phyloP scores from a whole-genome alignment of 2,113 vertebrate species.

The Mixornis gularis region DNA sequence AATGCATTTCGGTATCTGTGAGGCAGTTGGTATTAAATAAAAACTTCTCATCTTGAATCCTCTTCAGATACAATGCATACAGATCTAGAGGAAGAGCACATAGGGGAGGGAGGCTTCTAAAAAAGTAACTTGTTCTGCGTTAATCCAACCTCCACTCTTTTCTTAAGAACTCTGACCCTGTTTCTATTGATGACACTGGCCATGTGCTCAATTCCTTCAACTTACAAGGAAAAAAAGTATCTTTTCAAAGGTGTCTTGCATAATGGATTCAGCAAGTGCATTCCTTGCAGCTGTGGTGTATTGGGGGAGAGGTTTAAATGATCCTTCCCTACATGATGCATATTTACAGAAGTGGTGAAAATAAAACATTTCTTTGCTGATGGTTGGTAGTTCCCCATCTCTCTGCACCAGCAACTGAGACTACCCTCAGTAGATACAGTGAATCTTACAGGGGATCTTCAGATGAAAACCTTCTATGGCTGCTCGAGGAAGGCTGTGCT shows the following conservation, averaged over 20 bases:
- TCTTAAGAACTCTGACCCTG: neutral
- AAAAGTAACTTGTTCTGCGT: neutral
- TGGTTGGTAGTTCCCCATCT: neutral
- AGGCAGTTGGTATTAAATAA: neutral
- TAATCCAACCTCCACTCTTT: neutral
- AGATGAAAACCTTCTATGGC: neutral
- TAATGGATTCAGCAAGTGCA: neutral
- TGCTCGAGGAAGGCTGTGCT: fast-evolving
- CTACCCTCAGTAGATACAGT: neutral
- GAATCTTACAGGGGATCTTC: neutral
- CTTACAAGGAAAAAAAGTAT: neutral
- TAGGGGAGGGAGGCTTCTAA: neutral
- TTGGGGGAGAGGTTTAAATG: neutral
- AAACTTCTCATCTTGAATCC: neutral
- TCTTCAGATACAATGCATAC: neutral
- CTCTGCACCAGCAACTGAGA: neutral
- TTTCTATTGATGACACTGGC: neutral
- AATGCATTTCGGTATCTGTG: neutral
- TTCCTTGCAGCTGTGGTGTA: neutral
- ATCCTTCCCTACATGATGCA: neutral
- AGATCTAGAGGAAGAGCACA: neutral
- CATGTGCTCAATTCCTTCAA: neutral
- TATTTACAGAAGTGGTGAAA: neutral
- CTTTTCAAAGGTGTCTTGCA: neutral
- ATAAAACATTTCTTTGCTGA: neutral